Evolutionary conservation across 2,113 vertebrate genomes (phyloP), one percentile per base, ranked within the genome.

Genomic region (Periophthalmus modestus): DNA sequence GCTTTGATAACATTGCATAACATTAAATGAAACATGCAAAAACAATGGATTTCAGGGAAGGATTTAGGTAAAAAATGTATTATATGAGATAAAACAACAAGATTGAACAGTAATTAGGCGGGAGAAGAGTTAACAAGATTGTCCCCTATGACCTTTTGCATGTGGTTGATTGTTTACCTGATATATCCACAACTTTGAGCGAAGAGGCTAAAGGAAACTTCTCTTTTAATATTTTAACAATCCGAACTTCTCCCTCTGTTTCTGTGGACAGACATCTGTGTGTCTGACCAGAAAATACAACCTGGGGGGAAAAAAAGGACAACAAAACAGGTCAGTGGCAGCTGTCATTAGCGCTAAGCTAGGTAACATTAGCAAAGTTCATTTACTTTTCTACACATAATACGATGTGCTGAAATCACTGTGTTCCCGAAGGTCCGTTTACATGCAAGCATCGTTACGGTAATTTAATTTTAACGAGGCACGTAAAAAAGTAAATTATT

Each of bases 121-220:
- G 21, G 55, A 58, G 21, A 58, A 58, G 28, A 43, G 9, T 43
- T 43, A 43, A 39, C 36, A 39, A 39, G 15, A n/a, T 36, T 19
- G 62, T 39, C 34, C 62, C 16, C 11, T 4, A 19, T 65, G 34
- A 65, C 34, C 33, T 46, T 39, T 24, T 28, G 5, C 12, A 16
- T 15, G 13, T 13, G 10, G 43, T 43, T 63, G 5, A 46, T 5
- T 0, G 13, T 55, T 85, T 87, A 95, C 97, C 97, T 79, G 97
- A 98, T 70, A 98, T 97, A 80, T 98, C 97, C 23, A 95, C 93
- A 2, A 98, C 97, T 82, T 92, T 94, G 52, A 98, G 93, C 24
- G 90, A 87, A 0, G 94, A 89, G 0, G 97, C 97, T 2, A 12
- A 87, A 0, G 97, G 97, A 62, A 98, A 98, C 58, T 94, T 97